phyloP scores from a whole-genome alignment of 2,797 vertebrate genomes.

The Pristis pectinata region DNA sequence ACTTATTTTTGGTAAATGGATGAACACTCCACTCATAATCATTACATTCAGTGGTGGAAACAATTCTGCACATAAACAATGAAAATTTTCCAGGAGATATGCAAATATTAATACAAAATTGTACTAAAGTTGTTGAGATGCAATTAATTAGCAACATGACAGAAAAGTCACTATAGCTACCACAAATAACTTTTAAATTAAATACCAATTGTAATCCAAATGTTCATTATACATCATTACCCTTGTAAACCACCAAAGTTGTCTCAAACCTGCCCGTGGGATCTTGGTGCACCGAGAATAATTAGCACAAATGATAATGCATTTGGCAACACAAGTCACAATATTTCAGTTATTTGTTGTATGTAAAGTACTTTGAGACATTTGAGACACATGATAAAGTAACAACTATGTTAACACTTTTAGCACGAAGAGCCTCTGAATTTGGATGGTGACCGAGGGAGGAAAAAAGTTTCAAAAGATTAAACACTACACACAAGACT shows the following conservation, averaged over 20 bases:
- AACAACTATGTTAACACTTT: neutral
- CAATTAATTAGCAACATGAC: neutral
- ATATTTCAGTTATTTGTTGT: conserved; percentile 13
- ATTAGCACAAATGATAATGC: no score
- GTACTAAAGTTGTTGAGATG: neutral
- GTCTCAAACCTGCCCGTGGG: neutral
- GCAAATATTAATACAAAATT: neutral
- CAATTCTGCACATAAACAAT: neutral
- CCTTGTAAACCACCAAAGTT: neutral
- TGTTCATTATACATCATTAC: neutral
- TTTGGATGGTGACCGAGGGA: neutral
- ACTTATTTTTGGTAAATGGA: neutral
- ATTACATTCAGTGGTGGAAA: neutral
- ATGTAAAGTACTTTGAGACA: conserved; percentile 9
- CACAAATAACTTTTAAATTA: neutral
- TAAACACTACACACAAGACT: neutral
- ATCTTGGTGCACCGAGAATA: conserved; percentile 1
- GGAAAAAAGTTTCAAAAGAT: neutral
- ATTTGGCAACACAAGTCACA: neutral
- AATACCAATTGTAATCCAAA: neutral
- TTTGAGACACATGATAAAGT: neutral
- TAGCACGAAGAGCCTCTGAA: neutral
- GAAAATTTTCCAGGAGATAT: neutral
- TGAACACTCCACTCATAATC: neutral
- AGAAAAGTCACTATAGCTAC: neutral